Evolutionary conservation across 2,113 vertebrate genomes (phyloP).

Genomic region (Marcusenius ussheri): DNA sequence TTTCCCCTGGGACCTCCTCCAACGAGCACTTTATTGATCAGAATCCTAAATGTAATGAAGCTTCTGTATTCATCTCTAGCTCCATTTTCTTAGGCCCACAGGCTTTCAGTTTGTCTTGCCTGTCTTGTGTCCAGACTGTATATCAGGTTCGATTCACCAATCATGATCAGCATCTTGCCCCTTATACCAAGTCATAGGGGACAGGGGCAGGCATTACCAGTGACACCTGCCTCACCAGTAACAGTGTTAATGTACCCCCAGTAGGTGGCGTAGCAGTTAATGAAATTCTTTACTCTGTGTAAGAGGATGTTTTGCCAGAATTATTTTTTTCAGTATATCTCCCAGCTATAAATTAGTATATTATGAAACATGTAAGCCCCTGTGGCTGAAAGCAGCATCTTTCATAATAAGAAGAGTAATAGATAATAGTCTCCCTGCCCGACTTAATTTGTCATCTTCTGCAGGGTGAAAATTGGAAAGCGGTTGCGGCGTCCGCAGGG

Average conservation of each 20-base stretch:
- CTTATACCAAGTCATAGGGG: not conserved
- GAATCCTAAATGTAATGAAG: not conserved
- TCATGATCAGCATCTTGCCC: not conserved
- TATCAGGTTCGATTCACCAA: not conserved
- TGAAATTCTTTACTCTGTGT: not conserved
- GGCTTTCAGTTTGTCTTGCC: not conserved
- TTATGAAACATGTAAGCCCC: not conserved
- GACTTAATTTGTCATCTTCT: not conserved
- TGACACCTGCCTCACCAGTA: not conserved
- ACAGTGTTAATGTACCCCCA: not conserved
- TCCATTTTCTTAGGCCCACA: not conserved
- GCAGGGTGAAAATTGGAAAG: not conserved
- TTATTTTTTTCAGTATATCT: not conserved
- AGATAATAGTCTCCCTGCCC: not conserved
- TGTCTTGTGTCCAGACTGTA: not conserved
- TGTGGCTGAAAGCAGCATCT: not conserved
- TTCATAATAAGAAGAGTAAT: constrained; percentile 1
- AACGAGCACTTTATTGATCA: not conserved
- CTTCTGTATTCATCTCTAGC: not conserved
- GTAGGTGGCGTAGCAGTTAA: not conserved
- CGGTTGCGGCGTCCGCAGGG: not conserved
- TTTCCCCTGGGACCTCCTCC: not conserved
- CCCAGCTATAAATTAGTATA: not conserved
- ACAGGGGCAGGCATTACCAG: not conserved
- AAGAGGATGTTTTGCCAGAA: not conserved